These are phyloP conservation scores for Acutogordius australiensis DNA, from an alignment of 2,888 invertebrate species.

Conservation along the genomic window DNA sequence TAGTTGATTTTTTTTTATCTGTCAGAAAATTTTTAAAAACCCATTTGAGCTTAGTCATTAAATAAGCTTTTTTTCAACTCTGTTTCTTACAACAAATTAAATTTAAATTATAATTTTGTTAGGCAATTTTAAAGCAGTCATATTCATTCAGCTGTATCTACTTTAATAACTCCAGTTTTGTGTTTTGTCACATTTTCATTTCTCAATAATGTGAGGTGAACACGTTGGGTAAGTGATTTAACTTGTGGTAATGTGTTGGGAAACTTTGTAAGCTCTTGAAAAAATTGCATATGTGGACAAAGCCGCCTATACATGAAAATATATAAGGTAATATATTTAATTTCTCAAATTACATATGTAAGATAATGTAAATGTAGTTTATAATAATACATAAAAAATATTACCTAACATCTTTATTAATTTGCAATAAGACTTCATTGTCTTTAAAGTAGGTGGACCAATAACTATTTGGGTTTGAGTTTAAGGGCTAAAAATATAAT, in stretches of 20 bases:
- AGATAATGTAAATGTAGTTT: too few species aligned
- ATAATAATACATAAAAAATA: too few species aligned
- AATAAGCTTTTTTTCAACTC: too few species aligned
- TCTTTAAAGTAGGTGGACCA: slow-evolving; percentile 88
- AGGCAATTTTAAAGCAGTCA: too few species aligned
- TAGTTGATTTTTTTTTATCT: too few species aligned
- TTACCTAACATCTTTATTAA: slow-evolving; percentile 54
- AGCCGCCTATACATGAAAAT: slow-evolving; percentile 33
- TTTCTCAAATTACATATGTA: too few species aligned
- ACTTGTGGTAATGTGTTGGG: slow-evolving; percentile 35
- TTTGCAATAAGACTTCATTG: slow-evolving; percentile 80
- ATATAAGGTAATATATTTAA: neutral
- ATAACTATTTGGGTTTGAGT: slow-evolving; percentile 31
- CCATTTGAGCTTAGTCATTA: too few species aligned
- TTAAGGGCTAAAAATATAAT: slow-evolving; percentile 5
- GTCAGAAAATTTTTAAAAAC: too few species aligned
- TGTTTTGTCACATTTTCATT: slow-evolving; percentile 59
- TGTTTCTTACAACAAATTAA: too few species aligned
- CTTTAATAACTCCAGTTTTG: slow-evolving; percentile 61
- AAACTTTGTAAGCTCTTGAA: slow-evolving; percentile 67
- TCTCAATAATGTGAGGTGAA: slow-evolving; percentile 51
- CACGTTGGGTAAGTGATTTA: slow-evolving; percentile 57
- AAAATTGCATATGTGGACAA: slow-evolving; percentile 81
- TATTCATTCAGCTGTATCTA: too few species aligned
- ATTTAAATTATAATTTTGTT: too few species aligned